Evolutionary conservation across 2,888 invertebrate genomes (phyloP).

Genomic region (Penaeus monodon): DNA sequence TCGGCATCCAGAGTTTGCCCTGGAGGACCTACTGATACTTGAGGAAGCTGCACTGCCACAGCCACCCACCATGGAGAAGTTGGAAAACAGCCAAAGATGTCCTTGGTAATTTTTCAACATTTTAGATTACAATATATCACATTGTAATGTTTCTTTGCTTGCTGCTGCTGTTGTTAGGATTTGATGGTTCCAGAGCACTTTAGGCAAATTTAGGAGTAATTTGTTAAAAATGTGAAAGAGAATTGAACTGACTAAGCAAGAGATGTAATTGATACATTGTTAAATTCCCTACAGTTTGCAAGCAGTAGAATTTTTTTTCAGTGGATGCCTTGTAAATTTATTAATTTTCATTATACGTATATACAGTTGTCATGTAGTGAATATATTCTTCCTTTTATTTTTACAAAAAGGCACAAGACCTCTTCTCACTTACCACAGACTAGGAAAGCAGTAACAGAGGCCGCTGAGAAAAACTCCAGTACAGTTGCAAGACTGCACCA

Average conservation of each 20-base stretch:
- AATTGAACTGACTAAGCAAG: no score
- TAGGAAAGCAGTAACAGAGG: constrained; percentile 81
- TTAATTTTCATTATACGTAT: no score
- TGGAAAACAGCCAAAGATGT: constrained; percentile 87
- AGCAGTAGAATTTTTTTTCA: no score
- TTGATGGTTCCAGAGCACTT: no score
- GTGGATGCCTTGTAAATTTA: no score
- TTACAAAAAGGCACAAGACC: constrained; percentile 74
- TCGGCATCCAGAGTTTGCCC: constrained; percentile 94
- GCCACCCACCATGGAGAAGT: constrained; percentile 80
- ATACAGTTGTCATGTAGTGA: no score
- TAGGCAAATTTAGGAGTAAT: no score
- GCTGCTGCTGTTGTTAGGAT: no score
- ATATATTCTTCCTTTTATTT: background rate
- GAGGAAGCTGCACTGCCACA: constrained; percentile 78
- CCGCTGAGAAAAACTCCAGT: constrained; percentile 72
- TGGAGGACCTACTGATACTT: constrained; percentile 85
- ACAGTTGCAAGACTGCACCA: constrained; percentile 24
- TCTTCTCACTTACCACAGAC: constrained; percentile 83
- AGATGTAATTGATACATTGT: no score
- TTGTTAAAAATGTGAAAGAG: no score
- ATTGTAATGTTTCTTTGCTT: background rate
- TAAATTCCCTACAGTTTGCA: no score
- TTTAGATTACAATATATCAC: no score
- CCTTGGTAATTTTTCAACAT: constrained; percentile 69